These are phyloP conservation scores for Otus sunia DNA, from an alignment of 2,113 vertebrate genomes.

Conservation along the genomic window DNA sequence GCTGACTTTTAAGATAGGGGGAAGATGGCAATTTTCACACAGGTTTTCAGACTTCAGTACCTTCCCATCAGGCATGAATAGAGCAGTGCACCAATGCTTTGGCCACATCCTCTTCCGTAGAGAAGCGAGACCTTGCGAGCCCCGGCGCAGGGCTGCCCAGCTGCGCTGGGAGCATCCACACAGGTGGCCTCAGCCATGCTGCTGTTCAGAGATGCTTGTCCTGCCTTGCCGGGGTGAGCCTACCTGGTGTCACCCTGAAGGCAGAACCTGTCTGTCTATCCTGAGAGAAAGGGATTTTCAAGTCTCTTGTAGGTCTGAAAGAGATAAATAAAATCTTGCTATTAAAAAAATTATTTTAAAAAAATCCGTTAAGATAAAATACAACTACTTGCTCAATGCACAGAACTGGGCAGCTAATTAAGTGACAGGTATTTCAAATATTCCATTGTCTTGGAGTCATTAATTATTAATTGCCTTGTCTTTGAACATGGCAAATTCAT, in stretches of 20 bases:
- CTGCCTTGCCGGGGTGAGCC: background rate
- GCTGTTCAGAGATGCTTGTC: background rate
- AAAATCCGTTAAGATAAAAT: background rate
- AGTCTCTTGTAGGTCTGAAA: background rate
- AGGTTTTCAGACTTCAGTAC: background rate
- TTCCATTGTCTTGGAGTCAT: background rate
- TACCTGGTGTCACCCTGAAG: background rate
- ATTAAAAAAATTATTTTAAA: background rate
- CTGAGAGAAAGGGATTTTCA: background rate
- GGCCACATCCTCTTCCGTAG: background rate
- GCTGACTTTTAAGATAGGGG: background rate
- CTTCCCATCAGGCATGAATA: background rate
- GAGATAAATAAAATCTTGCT: background rate
- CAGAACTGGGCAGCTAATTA: background rate
- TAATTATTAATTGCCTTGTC: slow-evolving; percentile 16
- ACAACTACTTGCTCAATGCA: background rate
- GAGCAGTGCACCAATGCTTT: background rate
- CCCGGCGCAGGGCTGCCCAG: fast-evolving
- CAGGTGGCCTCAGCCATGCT: fast-evolving
- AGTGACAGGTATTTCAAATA: background rate
- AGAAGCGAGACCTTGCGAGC: background rate
- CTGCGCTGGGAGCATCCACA: no score
- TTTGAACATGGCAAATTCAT: slow-evolving; percentile 29
- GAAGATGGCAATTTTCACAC: background rate
- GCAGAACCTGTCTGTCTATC: background rate